Conservation (phyloP, 2,888 invertebrate species). For the Epiblema foenella region DNA sequence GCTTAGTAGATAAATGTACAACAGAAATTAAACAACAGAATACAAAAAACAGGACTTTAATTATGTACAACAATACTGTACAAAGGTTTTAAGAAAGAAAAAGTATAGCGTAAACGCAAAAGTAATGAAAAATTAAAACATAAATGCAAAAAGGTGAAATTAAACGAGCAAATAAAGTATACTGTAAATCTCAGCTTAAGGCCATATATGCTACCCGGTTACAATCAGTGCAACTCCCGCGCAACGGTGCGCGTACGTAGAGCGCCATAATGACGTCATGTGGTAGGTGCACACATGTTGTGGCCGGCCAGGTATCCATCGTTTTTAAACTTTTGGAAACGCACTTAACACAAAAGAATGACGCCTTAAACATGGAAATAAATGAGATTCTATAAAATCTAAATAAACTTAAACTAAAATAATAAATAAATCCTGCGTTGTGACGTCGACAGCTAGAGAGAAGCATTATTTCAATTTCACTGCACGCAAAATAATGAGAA, state of each 20-base stretch:
- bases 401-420: slow-evolving; percentile 52
- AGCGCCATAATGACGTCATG: no score
- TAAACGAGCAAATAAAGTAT: slow-evolving; percentile 50
- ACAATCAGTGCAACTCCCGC: no score
- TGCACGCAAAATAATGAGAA: neutral
- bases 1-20: slow-evolving; percentile 42
- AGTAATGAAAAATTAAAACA: slow-evolving; percentile 54
- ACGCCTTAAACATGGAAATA: slow-evolving; percentile 39
- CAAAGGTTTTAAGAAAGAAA: slow-evolving; percentile 47
- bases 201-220: neutral
- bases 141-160: slow-evolving; percentile 65
- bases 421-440: slow-evolving; percentile 62
- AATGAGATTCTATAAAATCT: slow-evolving; percentile 48
- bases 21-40: slow-evolving; percentile 58
- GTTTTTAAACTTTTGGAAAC: slow-evolving; percentile 32
- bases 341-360: slow-evolving; percentile 26
- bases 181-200: slow-evolving; percentile 30
- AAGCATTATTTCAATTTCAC: slow-evolving; percentile 39
- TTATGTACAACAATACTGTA: slow-evolving; percentile 67
- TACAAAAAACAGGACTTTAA: slow-evolving; percentile 71
- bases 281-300: no score
- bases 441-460: slow-evolving; percentile 54
- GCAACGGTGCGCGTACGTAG: no score
- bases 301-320: neutral
- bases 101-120: slow-evolving; percentile 50